Evolutionary conservation across 1,140 invertebrate genomes (phyloP).

Genomic region (Ooceraea biroi): DNA sequence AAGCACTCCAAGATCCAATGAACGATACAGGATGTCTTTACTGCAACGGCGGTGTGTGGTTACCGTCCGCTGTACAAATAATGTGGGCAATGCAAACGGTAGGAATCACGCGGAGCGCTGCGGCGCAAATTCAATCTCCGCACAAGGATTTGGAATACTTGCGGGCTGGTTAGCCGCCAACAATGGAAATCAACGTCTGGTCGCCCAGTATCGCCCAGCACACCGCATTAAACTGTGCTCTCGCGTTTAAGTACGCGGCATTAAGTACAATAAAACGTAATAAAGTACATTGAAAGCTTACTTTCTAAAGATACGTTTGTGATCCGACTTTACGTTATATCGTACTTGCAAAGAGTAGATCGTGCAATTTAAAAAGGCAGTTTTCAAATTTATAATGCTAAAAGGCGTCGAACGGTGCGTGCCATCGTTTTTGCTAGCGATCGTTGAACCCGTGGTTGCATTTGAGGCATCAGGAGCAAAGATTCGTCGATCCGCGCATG

Average conservation of each 20-base stretch:
- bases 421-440: background rate
- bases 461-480: background rate
- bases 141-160: slow-evolving; percentile 70
- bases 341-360: no score
- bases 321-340: no score
- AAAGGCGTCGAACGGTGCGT: background rate
- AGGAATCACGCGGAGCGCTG: slow-evolving; percentile 61
- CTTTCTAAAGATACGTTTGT: no score
- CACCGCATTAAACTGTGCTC: slow-evolving; percentile 7
- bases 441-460: background rate
- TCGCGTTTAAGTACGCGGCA: slow-evolving; percentile 21
- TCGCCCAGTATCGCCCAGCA: slow-evolving; percentile 11
- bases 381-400: background rate
- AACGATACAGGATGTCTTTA: slow-evolving; percentile 63
- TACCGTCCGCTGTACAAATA: slow-evolving; percentile 63
- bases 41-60: slow-evolving; percentile 56
- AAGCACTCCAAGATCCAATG: slow-evolving; percentile 60
- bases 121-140: slow-evolving; percentile 68
- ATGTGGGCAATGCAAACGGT: slow-evolving; percentile 69
- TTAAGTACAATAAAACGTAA: no score
- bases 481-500: slow-evolving; percentile 11
- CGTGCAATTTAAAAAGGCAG: no score
- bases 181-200: slow-evolving; percentile 75
- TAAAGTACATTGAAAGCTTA: background rate
- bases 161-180: slow-evolving; percentile 65